Evolutionary conservation across 2,797 vertebrate species (phyloP).

Genomic region (Acipenser transmontanus): DNA sequence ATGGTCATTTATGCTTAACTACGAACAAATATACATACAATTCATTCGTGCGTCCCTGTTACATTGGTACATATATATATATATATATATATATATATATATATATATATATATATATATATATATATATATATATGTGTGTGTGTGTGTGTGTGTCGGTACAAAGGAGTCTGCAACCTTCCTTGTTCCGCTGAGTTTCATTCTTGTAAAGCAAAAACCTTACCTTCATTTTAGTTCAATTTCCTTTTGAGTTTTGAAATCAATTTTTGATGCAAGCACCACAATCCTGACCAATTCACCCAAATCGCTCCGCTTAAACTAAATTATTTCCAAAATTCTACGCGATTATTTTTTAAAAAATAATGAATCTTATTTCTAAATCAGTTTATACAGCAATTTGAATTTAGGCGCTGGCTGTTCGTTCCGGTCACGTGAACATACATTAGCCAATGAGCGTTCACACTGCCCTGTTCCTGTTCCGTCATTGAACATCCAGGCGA

Average conservation of each 20-base stretch:
- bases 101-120: no score
- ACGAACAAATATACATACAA: no score
- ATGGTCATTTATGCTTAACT: no score
- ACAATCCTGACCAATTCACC: neutral
- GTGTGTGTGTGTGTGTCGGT: no score
- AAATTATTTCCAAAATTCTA: neutral
- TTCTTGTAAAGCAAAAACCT: conserved; percentile 11
- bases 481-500: neutral
- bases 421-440: conserved; percentile 51
- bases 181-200: neutral
- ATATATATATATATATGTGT: no score
- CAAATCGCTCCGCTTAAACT: neutral
- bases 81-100: no score
- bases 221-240: conserved; percentile 62
- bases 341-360: neutral
- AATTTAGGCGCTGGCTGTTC: conserved; percentile 81
- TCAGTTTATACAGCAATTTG: conserved; percentile 63
- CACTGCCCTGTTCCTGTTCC: neutral
- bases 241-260: conserved; percentile 4
- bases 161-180: neutral
- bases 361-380: neutral
- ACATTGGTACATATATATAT: no score
- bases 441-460: conserved; percentile 37
- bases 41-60: no score
- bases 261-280: neutral